Evolutionary conservation across 2,113 vertebrate species (phyloP), one percentile per base, ranked within the genome.

Genomic region (Casuarius casuarius): DNA sequence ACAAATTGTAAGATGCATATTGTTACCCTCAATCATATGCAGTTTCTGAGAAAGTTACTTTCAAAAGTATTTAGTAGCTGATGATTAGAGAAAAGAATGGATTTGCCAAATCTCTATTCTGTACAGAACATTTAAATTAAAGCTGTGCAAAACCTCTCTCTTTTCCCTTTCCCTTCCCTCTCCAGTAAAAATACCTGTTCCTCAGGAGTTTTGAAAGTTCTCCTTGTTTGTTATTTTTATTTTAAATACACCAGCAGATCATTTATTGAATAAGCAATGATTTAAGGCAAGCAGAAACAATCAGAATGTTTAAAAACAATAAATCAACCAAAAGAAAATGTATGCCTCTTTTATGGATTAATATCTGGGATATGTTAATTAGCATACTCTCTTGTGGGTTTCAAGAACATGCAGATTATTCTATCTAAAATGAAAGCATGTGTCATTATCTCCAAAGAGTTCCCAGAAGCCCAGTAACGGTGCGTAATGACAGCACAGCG

Each of bases 401-500:
- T 95, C 63, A 94, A 95, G 97, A 95, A 88, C 94, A 92, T 12
- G 61, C 48, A 90, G 74, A 93, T 91, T 93, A 96, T 96, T 96
- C 79, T 73, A 11, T 49, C 82, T 94, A 87, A 96, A 94, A 92
- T 46, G 67, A 92, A 91, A 96, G 90, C 81, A 44, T 87, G 89
- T 96, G 95, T 95, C 95, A 94, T 91, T 95, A 84, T 90, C 91
- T 92, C 63, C 88, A 90, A 62, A 96, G 95, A 78, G 96, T 76
- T 96, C 95, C 95, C 97, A 90, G 86, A 93, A 72, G 94, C 86
- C 91, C 93, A 72, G 82, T 92, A 78, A 94, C 2, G 0, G 42
- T 84, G n/a, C n/a, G 92, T 95, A 91, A 92, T 87, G 84, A 72
- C 38, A 96, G 28, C 44, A 23, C 8, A 10, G 46, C 59, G 35